Base-by-base conservation (phyloP, 2,113 vertebrate genomes). In the Phylloscopus whistleri region DNA sequence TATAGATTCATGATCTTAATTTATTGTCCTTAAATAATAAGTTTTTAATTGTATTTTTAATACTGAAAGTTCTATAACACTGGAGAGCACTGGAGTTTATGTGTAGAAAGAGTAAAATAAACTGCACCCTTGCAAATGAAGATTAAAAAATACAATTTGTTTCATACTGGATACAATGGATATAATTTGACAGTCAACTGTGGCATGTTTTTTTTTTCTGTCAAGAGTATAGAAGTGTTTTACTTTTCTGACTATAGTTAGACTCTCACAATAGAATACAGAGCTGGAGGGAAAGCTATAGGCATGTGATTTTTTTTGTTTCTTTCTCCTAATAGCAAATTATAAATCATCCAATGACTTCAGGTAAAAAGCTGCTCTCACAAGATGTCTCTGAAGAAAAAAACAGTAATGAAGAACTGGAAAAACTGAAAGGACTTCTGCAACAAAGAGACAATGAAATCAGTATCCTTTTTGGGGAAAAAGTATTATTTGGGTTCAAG, bases 361-460 rank as follows among this genome's bases (percentile, higher is more conserved):
- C 82, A 56, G n/a, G 23, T 24, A 80, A 78, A 44, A 94, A 94
- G 37, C 26, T 51, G 2, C 55, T 83, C 26, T 84, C 89, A 27
- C 89, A 90, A 49, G 72, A 94, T 56, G 56, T 3, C n/a, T 39
- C 43, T 60, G 95, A 73, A 64, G 84, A 92, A 44, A 88, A 94
- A 49, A 44, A 37, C 14, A n/a, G 20, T 56, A 77, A 77, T 11
- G 88, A 96, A 87, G 98, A 99, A 63, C 28, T 98, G 48, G 93
- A 95, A 94, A 99, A 97, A 91, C 87, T 99, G 63, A 98, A 93
- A 92, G 98, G 98, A 62, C 96, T 98, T 95, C 95, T 99, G 17
- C 97, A 94, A 52, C 99, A 99, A 79, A 98, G 99, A 67, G 98
- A 99, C 88, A 98, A 98, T 62, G 99, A 99, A 97, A 99, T 99